Conservation (phyloP, 2,888 invertebrate species). For the Ectobius pallidus region DNA sequence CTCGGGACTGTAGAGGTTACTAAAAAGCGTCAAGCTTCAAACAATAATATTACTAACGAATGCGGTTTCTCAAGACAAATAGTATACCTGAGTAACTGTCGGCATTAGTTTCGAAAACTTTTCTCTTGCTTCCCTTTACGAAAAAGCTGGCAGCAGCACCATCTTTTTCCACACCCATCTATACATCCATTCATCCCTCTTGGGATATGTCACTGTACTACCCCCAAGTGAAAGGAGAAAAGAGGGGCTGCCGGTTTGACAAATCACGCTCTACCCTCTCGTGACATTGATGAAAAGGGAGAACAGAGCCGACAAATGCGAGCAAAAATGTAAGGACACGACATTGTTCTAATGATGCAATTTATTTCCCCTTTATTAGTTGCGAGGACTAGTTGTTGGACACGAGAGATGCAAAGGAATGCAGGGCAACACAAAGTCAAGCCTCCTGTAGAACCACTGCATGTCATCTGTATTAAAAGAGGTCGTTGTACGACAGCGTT, state of each 20-base stretch:
- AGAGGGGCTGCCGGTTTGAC: slow-evolving; percentile 21
- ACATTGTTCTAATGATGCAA: slow-evolving; percentile 56
- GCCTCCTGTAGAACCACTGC: too few species aligned
- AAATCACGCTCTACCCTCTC: slow-evolving; percentile 42
- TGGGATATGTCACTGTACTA: slow-evolving; percentile 11
- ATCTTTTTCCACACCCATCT: too few species aligned
- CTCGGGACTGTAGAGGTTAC: too few species aligned
- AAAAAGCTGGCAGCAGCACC: too few species aligned
- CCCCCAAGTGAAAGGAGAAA: not conserved
- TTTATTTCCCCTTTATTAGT: slow-evolving; percentile 54
- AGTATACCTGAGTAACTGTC: too few species aligned
- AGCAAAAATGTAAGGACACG: slow-evolving; percentile 55
- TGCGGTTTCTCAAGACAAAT: too few species aligned
- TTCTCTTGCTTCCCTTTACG: too few species aligned
- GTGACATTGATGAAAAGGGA: slow-evolving; percentile 56
- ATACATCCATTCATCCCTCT: not conserved
- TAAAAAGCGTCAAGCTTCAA: too few species aligned
- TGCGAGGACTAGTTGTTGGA: slow-evolving; percentile 44
- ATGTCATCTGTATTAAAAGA: slow-evolving; percentile 46
- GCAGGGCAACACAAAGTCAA: slow-evolving; percentile 52
- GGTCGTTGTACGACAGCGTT: slow-evolving; percentile 20
- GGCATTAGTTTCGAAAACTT: too few species aligned
- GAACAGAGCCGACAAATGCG: slow-evolving; percentile 56
- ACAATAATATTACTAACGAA: too few species aligned
- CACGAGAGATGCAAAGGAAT: slow-evolving; percentile 46